Conservation (phyloP, 2,113 vertebrate species). For the Colinus virginianus region DNA sequence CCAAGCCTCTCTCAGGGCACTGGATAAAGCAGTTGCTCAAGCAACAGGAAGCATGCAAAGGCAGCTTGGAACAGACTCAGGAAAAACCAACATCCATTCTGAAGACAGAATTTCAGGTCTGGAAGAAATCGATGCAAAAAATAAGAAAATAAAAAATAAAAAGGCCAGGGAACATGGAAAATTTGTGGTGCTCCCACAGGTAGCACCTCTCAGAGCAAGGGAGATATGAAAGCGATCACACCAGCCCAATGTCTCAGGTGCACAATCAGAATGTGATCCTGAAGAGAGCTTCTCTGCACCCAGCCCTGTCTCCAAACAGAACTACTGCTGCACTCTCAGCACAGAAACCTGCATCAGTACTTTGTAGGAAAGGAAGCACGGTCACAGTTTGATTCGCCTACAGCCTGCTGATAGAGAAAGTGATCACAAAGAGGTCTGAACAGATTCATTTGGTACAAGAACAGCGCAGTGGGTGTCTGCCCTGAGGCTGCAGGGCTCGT, state of each 20-base stretch:
- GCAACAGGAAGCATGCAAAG: conserved; percentile 34
- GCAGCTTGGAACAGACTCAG: conserved; percentile 57
- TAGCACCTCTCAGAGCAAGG: neutral
- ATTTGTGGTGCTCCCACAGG: neutral
- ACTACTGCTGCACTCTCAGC: neutral
- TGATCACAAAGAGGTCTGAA: neutral
- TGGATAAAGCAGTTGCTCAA: neutral
- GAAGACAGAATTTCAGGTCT: conserved; percentile 2
- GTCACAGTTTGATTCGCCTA: neutral
- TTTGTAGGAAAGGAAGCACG: neutral
- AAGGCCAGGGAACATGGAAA: neutral
- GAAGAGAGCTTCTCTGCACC: neutral
- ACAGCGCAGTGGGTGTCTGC: neutral
- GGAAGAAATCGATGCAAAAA: neutral
- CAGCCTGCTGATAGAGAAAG: neutral
- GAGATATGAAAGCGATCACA: neutral
- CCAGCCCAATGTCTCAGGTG: neutral
- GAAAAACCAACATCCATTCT: conserved; percentile 28
- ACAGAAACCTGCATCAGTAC: fast-evolving
- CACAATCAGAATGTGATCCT: neutral
- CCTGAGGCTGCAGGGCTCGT: neutral
- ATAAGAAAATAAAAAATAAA: neutral
- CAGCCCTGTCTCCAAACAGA: neutral
- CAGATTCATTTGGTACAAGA: neutral
- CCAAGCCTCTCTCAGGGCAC: conserved; percentile 58